phyloP scores from a whole-genome alignment of 2,888 invertebrate species.

The Drosophila mimetica region DNA sequence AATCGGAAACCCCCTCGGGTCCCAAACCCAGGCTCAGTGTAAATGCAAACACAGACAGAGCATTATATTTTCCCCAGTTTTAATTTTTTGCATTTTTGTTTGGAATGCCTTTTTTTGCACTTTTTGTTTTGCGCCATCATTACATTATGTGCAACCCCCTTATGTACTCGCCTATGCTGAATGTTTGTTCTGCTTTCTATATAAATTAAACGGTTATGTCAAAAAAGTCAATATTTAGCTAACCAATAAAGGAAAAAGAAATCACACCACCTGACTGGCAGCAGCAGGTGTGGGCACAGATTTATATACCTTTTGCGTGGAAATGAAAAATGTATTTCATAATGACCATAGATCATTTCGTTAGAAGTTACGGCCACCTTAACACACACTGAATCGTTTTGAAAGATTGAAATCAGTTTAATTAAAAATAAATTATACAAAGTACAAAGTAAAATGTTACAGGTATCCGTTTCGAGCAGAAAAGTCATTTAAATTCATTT shows the following conservation, averaged over 20 bases:
- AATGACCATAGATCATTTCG: constrained; percentile 23
- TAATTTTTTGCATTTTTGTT: constrained; percentile 39
- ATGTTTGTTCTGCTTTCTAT: constrained; percentile 26
- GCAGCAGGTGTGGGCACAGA: constrained; percentile 1
- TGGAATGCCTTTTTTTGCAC: constrained; percentile 42
- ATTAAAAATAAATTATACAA: constrained; percentile 12
- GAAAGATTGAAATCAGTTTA: constrained; percentile 5
- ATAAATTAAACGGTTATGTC: constrained; percentile 38
- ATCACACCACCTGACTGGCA: constrained; percentile 11
- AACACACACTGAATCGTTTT: constrained; percentile 9
- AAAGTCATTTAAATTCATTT: constrained; percentile 38
- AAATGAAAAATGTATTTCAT: constrained; percentile 24
- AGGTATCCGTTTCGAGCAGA: constrained; percentile 11
- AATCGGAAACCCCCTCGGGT: constrained; percentile 33
- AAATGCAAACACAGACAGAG: constrained; percentile 34
- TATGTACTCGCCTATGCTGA: constrained; percentile 14
- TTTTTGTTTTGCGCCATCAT: constrained; percentile 52
- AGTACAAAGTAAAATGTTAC: constrained; percentile 1
- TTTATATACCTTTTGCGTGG: constrained; percentile 11
- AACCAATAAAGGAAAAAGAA: constrained; percentile 40
- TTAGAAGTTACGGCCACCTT: constrained; percentile 7
- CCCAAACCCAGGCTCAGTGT: constrained; percentile 30
- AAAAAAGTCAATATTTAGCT: constrained; percentile 63
- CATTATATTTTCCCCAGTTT: constrained; percentile 55
- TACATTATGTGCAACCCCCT: constrained; percentile 51